Evolutionary conservation across 1,140 invertebrate species (phyloP).

Genomic region (Rhopalosiphum padi): DNA sequence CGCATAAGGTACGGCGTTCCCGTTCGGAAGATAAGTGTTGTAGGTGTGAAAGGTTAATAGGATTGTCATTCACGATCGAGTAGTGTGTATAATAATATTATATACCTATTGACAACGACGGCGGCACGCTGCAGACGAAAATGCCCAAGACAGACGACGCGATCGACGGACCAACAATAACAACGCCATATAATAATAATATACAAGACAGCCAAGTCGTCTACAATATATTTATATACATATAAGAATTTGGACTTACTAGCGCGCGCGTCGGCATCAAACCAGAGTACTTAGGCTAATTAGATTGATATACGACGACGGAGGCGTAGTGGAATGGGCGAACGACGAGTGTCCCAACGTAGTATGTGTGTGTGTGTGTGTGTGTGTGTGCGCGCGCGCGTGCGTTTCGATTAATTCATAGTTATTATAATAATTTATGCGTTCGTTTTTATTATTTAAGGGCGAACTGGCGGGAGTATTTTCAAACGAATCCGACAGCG

Average conservation of each 20-base stretch:
- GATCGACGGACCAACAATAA: conserved; percentile 21
- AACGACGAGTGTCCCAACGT: background rate
- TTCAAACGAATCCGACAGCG: conserved; percentile 19
- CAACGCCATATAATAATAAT: background rate
- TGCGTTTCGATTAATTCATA: conserved; percentile 4
- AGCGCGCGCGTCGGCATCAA: background rate
- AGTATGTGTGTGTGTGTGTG: background rate
- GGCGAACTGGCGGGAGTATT: background rate
- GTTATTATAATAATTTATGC: conserved; percentile 26
- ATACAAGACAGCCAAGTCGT: background rate
- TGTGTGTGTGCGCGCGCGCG: background rate
- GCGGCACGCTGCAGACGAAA: background rate
- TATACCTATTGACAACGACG: background rate
- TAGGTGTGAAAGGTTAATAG: conserved; percentile 57
- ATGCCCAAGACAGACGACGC: background rate
- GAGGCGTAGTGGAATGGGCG: background rate
- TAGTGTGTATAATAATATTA: background rate
- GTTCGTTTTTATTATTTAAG: conserved; percentile 4
- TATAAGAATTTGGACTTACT: background rate
- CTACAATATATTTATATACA: background rate
- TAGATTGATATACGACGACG: background rate
- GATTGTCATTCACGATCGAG: conserved; percentile 49
- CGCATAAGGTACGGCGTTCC: background rate
- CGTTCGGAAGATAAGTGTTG: conserved; percentile 49
- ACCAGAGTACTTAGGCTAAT: conserved; percentile 26